Evolutionary conservation across 1,140 invertebrate genomes (phyloP).

Genomic region (Magallana ariakensis): DNA sequence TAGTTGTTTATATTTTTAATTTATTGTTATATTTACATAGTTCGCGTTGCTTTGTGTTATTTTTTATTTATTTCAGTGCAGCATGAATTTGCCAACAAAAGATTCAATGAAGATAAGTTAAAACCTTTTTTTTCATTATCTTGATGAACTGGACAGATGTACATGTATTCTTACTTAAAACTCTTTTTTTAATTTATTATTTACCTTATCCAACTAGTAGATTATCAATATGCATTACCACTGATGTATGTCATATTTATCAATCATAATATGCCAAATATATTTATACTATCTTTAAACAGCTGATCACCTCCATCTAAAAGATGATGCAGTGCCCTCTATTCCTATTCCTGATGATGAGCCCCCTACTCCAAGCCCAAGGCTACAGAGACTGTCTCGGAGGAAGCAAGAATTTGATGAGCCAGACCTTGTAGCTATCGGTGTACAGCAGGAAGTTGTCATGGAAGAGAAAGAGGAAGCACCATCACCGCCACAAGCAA

Average conservation of each 20-base stretch:
- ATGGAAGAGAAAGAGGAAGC: neutral
- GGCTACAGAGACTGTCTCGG: neutral
- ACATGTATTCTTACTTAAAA: neutral
- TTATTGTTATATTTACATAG: neutral
- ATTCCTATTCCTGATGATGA: constrained; percentile 20
- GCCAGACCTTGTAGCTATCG: neutral
- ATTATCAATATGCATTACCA: neutral
- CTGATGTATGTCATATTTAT: neutral
- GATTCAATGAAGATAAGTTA: neutral
- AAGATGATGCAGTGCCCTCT: neutral
- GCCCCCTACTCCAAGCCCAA: neutral
- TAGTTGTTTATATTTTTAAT: neutral
- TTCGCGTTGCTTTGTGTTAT: neutral
- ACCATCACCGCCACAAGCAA: neutral
- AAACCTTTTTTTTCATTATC: neutral
- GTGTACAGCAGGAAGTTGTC: constrained; percentile 37
- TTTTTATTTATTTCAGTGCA: neutral
- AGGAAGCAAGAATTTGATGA: constrained; percentile 26
- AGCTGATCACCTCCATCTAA: constrained; percentile 24
- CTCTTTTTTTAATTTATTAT: neutral
- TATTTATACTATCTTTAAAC: neutral
- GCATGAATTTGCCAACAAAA: neutral
- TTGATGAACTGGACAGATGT: neutral
- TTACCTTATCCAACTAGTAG: neutral
- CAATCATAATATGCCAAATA: neutral